phyloP scores from a whole-genome alignment of 2,888 invertebrate species.

The Neocrepidodera transversa region DNA sequence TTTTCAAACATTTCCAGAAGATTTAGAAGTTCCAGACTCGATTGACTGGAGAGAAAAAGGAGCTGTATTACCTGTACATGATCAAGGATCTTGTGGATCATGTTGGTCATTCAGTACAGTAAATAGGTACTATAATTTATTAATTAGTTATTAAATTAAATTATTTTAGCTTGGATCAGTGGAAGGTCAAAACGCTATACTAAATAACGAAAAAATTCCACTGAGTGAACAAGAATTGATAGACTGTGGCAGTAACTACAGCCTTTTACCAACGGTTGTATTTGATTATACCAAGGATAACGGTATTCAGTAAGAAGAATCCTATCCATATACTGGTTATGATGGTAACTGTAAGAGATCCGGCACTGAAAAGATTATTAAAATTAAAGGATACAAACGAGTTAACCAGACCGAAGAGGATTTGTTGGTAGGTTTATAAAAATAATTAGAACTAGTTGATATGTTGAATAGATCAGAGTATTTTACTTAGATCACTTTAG shows the following conservation, averaged over 20 bases:
- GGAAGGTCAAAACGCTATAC: constrained; percentile 87
- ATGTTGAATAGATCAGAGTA: background rate
- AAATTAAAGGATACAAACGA: background rate
- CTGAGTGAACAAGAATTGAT: constrained; percentile 64
- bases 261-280: background rate
- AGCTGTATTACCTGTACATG: constrained; percentile 68
- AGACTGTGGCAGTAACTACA: background rate
- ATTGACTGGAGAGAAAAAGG: background rate
- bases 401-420: background rate
- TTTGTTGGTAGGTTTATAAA: background rate
- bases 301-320: background rate
- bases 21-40: background rate
- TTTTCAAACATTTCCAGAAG: background rate
- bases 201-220: constrained; percentile 75
- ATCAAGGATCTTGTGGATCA: constrained; percentile 88
- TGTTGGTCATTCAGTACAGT: constrained; percentile 94
- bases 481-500: too few relatives aligned
- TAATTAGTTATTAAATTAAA: too few relatives aligned
- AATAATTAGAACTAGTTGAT: too few relatives aligned
- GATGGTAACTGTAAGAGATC: background rate
- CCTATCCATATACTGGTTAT: background rate
- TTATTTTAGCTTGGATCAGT: constrained; percentile 78
- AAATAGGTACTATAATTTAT: too few relatives aligned
- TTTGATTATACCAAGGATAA: background rate
- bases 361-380: background rate